Base-by-base conservation (phyloP, 2,888 invertebrate genomes). In the Lithophane socia region DNA sequence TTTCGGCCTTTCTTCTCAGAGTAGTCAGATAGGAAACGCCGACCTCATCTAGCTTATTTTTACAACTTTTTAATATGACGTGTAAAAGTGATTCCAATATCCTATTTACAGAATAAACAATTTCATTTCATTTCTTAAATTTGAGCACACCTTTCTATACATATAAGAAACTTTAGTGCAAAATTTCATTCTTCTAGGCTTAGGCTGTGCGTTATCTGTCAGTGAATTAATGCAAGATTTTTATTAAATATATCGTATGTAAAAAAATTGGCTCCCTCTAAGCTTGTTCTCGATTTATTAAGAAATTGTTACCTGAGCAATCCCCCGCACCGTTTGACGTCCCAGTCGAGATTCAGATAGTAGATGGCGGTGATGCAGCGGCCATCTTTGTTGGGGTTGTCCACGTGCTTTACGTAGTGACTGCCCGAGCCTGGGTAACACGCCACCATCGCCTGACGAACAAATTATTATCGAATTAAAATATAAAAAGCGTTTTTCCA, bases 291-390 rank as follows among this genome's bases (percentile, higher is more conserved):
- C 49, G 13, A 49, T 10, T 54, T 54, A 56, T 56, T n/a, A n/a
- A n/a, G 56, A 56, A 56, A 56, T 56, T 2, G 12, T 56, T 92
- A 97, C 97, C 99, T 97, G 87, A 99, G 97, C 63, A 99, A 96
- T 16, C 99, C 99, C 7, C 99, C 99, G 93, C 97, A 97, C 90
- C 98, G 97, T 93, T 97, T 97, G 73, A 98, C 97, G 94, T 99
- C 98, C 99, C 99, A 99, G 96, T 99, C 98, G 92, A 98, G 97
- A 96, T 99, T 99, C 91, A 99, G 97, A 97, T 99, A 99, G 96
- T 99, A 99, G 91, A 99, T 99, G 83, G 99, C 98, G 12, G 99
- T 99, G 92, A 99, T 99, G 92, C 99, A 99, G 85, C 99, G 97
- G 29, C 99, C 99, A 95, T 99, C 99, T 91, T 98, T 97, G 94